Conservation (phyloP, 2,113 vertebrate species). For the Capreolus pygargus region DNA sequence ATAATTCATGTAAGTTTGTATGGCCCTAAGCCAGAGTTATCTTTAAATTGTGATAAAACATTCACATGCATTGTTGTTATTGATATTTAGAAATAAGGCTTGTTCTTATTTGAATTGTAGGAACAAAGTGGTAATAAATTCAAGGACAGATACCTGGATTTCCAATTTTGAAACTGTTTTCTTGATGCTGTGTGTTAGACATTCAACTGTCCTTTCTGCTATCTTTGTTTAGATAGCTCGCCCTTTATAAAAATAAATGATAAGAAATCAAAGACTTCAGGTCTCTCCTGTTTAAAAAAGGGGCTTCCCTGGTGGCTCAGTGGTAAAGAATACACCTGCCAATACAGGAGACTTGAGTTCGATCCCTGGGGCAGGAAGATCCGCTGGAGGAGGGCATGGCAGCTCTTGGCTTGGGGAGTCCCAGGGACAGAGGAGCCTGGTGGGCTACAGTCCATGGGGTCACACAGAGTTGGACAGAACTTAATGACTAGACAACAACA, state of each 20-base stretch:
- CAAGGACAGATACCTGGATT: background rate
- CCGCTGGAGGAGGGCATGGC: background rate
- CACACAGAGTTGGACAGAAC: background rate
- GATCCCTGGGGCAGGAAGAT: background rate
- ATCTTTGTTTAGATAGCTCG: background rate
- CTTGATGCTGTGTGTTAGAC: background rate
- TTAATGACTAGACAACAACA: background rate
- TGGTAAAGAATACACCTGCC: background rate
- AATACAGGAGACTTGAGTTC: background rate
- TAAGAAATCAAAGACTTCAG: background rate
- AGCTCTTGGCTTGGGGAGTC: background rate
- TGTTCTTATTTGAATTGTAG: background rate
- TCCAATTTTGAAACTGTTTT: background rate
- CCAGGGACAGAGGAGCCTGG: background rate
- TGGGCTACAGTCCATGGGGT: background rate
- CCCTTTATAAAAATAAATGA: background rate
- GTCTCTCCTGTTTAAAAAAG: background rate
- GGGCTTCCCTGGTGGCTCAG: background rate
- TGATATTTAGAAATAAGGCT: background rate
- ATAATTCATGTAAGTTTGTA: conserved; percentile 93
- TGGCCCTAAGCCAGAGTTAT: background rate
- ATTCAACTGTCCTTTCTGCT: background rate
- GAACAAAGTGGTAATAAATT: background rate
- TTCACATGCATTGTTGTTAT: background rate
- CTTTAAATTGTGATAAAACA: background rate